Evolutionary conservation across 53 echinoderm and acorn worm species (phyloP).

Genomic region (Temnopleurus reevesii): DNA sequence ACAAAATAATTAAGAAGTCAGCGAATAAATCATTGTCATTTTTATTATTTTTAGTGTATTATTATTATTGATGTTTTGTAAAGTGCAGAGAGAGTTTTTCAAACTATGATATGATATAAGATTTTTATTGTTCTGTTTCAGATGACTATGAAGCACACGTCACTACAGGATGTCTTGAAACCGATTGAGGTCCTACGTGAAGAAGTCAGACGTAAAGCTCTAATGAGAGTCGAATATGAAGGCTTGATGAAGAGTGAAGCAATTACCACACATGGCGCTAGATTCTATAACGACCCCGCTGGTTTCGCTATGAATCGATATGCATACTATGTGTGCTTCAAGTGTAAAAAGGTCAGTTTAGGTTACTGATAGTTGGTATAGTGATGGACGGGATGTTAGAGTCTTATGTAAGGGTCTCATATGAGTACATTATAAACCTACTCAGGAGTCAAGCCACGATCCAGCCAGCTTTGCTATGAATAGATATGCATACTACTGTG

Average conservation of each 20-base stretch:
- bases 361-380: too few species aligned
- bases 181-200: slow-evolving; percentile 82
- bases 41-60: too few species aligned
- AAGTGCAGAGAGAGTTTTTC: too few species aligned
- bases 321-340: slow-evolving; percentile 98
- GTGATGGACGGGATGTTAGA: too few species aligned
- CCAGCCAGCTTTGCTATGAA: slow-evolving; percentile 98
- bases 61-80: too few species aligned
- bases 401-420: slow-evolving; percentile 92
- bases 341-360: slow-evolving; percentile 91
- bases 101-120: too few species aligned
- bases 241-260: slow-evolving; percentile 91
- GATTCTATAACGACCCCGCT: slow-evolving; percentile 87
- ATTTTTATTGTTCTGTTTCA: slow-evolving; percentile 23
- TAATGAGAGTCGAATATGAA: slow-evolving; percentile 97
- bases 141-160: slow-evolving; percentile 81
- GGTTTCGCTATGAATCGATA: slow-evolving; percentile 98
- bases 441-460: slow-evolving; percentile 88
- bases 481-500: slow-evolving; percentile 98
- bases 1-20: too few species aligned
- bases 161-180: slow-evolving; percentile 68
- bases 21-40: too few species aligned
- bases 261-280: slow-evolving; percentile 84
- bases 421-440: slow-evolving; percentile 87
- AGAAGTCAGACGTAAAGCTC: slow-evolving; percentile 88